Conservation (phyloP, 2,888 invertebrate species). For the Protonemura montana region DNA sequence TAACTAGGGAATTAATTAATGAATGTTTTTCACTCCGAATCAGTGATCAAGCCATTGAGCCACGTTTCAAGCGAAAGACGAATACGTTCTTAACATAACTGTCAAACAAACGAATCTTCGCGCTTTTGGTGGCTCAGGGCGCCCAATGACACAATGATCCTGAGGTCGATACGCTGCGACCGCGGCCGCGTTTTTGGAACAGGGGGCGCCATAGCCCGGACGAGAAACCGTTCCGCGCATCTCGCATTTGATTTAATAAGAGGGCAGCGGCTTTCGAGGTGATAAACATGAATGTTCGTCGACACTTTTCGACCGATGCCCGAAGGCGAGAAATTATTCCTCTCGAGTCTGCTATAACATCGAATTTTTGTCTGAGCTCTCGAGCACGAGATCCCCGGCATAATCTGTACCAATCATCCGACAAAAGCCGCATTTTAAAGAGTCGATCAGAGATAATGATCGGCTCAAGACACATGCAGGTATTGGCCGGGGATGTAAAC, state of each 20-base stretch:
- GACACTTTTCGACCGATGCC: conserved; percentile 17
- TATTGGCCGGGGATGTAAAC: not conserved
- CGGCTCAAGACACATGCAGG: conserved; percentile 14
- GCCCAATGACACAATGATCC: too few relatives aligned
- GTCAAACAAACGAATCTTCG: not conserved
- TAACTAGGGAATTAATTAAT: conserved; percentile 45
- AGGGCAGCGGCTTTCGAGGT: conserved; percentile 2
- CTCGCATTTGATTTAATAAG: conserved; percentile 14
- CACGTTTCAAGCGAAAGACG: not conserved
- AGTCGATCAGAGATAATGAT: not conserved
- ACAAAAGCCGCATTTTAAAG: not conserved
- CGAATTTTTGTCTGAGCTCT: not conserved
- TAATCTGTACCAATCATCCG: not conserved
- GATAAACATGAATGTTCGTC: conserved; percentile 29
- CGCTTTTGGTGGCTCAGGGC: too few relatives aligned
- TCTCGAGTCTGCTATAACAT: not conserved
- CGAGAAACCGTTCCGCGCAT: too few relatives aligned
- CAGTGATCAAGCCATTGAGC: conserved; percentile 42
- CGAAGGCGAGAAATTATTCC: conserved; percentile 42
- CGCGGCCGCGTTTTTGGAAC: too few relatives aligned
- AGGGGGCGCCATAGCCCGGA: too few relatives aligned
- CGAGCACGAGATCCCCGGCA: conserved; percentile 37
- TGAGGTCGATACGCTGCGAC: too few relatives aligned
- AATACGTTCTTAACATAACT: not conserved
- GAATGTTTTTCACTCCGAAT: conserved; percentile 42